phyloP scores from a whole-genome alignment of 2,888 invertebrate species.

The Caenorhabditis angaria region DNA sequence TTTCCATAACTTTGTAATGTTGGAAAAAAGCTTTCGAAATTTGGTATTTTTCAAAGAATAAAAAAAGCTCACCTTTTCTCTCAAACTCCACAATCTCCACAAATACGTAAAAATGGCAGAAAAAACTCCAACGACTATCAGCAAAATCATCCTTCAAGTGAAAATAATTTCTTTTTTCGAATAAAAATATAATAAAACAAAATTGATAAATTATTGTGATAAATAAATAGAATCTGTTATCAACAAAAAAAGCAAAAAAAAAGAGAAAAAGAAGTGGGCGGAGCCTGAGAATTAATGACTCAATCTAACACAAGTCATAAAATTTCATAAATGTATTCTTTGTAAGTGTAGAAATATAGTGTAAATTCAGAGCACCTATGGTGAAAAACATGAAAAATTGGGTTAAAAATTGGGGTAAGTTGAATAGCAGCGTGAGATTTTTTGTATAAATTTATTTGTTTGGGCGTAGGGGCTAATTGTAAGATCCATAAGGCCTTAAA shows the following conservation, averaged over 20 bases:
- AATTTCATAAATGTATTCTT: constrained; percentile 4
- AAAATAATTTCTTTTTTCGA: not conserved
- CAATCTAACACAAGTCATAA: not conserved
- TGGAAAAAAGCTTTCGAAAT: too few species aligned
- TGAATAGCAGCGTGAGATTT: not conserved
- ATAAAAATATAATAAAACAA: not conserved
- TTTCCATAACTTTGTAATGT: too few species aligned
- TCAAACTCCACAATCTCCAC: constrained; percentile 22
- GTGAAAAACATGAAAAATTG: not conserved
- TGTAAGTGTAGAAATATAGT: not conserved
- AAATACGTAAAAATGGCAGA: not conserved
- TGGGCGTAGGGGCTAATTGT: too few species aligned
- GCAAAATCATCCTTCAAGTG: not conserved
- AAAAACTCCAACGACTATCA: not conserved
- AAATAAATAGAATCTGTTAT: constrained; percentile 25
- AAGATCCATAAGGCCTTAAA: too few species aligned
- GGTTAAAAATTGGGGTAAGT: not conserved
- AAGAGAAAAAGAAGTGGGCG: constrained; percentile 18
- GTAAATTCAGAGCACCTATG: not conserved
- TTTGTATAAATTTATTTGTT: not conserved
- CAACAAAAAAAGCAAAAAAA: too few species aligned
- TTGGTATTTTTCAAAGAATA: not conserved
- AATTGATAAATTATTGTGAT: too few species aligned
- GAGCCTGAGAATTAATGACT: constrained; percentile 3
- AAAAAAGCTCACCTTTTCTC: constrained; percentile 22